Evolutionary conservation across 2,797 vertebrate species (phyloP).

Genomic region (Danionella dracula): DNA sequence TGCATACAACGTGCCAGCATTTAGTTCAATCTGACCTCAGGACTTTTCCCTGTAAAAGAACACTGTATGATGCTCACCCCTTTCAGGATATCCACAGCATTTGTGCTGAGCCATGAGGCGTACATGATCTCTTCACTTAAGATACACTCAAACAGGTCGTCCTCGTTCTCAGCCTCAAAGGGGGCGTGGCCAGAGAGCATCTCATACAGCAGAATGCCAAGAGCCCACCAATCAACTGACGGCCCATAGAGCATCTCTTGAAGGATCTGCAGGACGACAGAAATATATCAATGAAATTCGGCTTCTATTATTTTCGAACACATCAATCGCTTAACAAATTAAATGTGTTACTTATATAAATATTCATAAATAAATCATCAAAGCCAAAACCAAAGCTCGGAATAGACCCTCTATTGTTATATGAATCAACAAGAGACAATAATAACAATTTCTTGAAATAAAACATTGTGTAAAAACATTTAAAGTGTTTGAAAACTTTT

Average conservation of each 20-base stretch:
- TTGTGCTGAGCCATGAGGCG: constrained; percentile 84
- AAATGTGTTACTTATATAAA: too few species aligned
- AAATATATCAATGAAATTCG: not conserved
- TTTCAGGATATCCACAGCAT: constrained; percentile 86
- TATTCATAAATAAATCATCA: too few species aligned
- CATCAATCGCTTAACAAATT: too few species aligned
- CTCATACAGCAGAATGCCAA: constrained; percentile 92
- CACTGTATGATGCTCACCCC: constrained; percentile 69
- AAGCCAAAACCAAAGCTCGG: too few species aligned
- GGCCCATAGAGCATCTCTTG: constrained; percentile 94
- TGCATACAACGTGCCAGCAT: constrained; percentile 7
- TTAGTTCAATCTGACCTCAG: not conserved
- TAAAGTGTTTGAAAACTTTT: too few species aligned
- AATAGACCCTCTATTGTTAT: too few species aligned
- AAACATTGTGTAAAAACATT: too few species aligned
- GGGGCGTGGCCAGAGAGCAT: constrained; percentile 95
- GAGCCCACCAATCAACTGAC: constrained; percentile 97
- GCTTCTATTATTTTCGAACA: not conserved
- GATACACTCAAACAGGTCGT: constrained; percentile 94
- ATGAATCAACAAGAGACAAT: too few species aligned
- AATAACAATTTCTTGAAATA: too few species aligned
- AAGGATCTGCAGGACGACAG: constrained; percentile 77
- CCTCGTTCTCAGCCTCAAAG: constrained; percentile 95
- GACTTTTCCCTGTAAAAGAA: not conserved
- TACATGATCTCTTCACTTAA: constrained; percentile 90